Evolutionary conservation across 2,888 invertebrate genomes (phyloP).

Genomic region (Mystacides longicornis): DNA sequence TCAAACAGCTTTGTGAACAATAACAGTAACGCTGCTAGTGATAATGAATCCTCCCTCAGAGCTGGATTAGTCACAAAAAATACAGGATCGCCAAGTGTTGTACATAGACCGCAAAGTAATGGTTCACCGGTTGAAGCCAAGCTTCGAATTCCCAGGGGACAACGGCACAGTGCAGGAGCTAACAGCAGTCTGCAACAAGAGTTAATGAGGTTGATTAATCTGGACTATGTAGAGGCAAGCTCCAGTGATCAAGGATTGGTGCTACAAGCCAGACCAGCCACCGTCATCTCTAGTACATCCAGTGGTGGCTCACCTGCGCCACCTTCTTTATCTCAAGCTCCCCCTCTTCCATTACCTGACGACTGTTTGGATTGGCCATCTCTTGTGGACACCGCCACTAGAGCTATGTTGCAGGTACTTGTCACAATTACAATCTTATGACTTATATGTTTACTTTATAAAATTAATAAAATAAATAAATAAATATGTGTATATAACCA

Average conservation of each 20-base stretch:
- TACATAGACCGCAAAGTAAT: slow-evolving; percentile 4
- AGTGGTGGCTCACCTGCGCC: slow-evolving; percentile 37
- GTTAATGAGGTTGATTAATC: slow-evolving; percentile 77
- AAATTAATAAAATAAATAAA: too few relatives aligned
- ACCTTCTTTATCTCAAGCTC: slow-evolving; percentile 22
- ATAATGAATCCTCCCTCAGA: background rate
- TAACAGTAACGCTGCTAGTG: background rate
- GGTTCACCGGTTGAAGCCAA: slow-evolving; percentile 36
- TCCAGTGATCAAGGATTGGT: slow-evolving; percentile 50
- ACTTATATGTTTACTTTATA: background rate
- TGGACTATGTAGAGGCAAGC: slow-evolving; percentile 50
- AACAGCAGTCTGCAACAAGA: slow-evolving; percentile 71
- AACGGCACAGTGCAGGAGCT: slow-evolving; percentile 29
- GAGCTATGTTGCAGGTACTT: slow-evolving; percentile 56
- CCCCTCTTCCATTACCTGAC: slow-evolving; percentile 42
- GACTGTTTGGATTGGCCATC: slow-evolving; percentile 75
- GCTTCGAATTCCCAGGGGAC: slow-evolving; percentile 27
- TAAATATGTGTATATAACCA: slow-evolving; percentile 2
- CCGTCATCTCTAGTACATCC: slow-evolving; percentile 57
- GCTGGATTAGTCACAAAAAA: background rate
- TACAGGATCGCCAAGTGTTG: slow-evolving; percentile 10
- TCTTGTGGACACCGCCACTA: slow-evolving; percentile 71
- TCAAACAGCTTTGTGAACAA: background rate
- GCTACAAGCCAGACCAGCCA: slow-evolving; percentile 58
- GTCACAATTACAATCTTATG: background rate